Base-by-base conservation (phyloP, 2,888 invertebrate species). In the Microplitis deprimator region DNA sequence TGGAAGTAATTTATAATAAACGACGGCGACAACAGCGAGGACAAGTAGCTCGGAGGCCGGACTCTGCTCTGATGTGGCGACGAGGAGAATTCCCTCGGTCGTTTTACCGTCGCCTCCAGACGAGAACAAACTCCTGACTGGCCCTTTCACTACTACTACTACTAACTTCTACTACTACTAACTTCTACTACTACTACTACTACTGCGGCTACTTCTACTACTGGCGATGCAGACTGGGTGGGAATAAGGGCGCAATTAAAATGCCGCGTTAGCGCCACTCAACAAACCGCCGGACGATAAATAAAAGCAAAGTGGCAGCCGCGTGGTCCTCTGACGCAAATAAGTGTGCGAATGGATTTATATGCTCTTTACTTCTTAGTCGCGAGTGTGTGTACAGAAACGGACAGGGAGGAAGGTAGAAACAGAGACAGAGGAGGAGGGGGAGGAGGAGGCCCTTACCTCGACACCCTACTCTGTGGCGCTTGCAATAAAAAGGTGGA, bases 221-320 rank as follows among this genome's bases (percentile, higher is more conserved):
- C 29, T 3, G 29, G 3, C 3, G 29, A 29, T 29, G 29, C 29
- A 29, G 29, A 82, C 83, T 83, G 82, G 85, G 85, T 85, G 85
- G 85, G 87, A 87, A 50, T 88, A 88, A 86, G 88, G 85, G 88
- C 84, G 87, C 89, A 89, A 89, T 89, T 89, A 89, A 89, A 89
- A 89, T 89, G 88, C 89, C 89, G 87, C 85, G 87, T 87, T 89
- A 89, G 89, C 89, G 89, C 89, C 89, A 89, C 89, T 89, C 89
- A 88, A 85, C 86, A 85, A 29, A 85, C 79, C 87, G 87, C 87
- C 88, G 86, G 87, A 85, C 89, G 88, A 89, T 89, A 89, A 89
- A 89, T 89, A 89, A 89, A 86, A 85, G 84, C 86, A 84, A 50
- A 84, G 85, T 84, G 85, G 84, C 84, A 84, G 80, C 62, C 62